A percentile compares a stretch with the other conserved stretches of the same genome.
These are phyloP conservation scores for Rhyacichthys aspro DNA, from an alignment of 2,797 vertebrate species.

Conservation along the genomic window DNA sequence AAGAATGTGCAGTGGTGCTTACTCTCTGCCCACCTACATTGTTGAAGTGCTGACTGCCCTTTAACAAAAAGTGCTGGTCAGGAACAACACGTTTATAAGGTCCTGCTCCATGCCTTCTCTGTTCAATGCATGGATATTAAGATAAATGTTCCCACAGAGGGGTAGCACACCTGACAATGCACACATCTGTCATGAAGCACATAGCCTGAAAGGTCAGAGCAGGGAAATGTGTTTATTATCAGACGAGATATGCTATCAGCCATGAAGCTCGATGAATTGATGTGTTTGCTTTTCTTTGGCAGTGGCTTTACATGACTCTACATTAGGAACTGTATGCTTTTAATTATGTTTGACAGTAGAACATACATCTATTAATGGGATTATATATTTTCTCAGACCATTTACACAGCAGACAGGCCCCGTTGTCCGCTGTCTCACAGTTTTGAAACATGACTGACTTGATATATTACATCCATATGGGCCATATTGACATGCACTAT, in stretches of 20 bases:
- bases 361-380: slow-evolving; percentile 58
- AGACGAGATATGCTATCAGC: slow-evolving; percentile 52
- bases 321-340: slow-evolving; percentile 26
- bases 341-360: slow-evolving; percentile 56
- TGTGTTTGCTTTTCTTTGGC: slow-evolving; percentile 56
- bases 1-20: slow-evolving; percentile 14
- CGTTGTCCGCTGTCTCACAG: slow-evolving; percentile 29
- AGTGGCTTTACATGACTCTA: slow-evolving; percentile 26
- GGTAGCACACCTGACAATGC: slow-evolving; percentile 45
- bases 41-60: slow-evolving; percentile 12
- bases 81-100: slow-evolving; percentile 6
- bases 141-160: slow-evolving; percentile 43
- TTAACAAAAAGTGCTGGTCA: slow-evolving; percentile 23
- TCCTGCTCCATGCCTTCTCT: background rate
- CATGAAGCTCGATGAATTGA: slow-evolving; percentile 26
- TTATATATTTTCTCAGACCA: slow-evolving; percentile 46
- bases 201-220: slow-evolving; percentile 44
- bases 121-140: slow-evolving; percentile 27
- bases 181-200: slow-evolving; percentile 36
- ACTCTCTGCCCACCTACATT: slow-evolving; percentile 30
- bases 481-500: slow-evolving; percentile 49
- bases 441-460: slow-evolving; percentile 37
- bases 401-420: slow-evolving; percentile 35
- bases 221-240: slow-evolving; percentile 66
- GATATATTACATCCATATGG: slow-evolving; percentile 55